Evolutionary conservation across 1,140 invertebrate genomes (phyloP).

Genomic region (Pseudomyrmex concolor): DNA sequence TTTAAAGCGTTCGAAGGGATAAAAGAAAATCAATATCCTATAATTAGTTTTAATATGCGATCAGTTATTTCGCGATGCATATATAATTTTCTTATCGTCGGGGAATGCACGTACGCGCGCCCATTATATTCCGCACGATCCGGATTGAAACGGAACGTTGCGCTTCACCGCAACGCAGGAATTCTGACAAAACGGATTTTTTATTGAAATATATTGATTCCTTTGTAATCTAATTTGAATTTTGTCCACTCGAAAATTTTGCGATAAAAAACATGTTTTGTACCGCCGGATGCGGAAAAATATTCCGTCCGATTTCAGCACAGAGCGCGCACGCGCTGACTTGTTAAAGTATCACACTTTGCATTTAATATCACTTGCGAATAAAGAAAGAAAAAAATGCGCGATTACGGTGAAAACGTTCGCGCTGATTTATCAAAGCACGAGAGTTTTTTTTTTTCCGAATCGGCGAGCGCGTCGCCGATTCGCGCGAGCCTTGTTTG

Average conservation of each 20-base stretch:
- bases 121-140: slow-evolving; percentile 19
- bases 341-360: no score
- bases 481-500: slow-evolving; percentile 24
- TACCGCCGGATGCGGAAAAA: background rate
- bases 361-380: no score
- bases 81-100: slow-evolving; percentile 40
- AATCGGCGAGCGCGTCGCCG: slow-evolving; percentile 19
- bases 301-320: background rate
- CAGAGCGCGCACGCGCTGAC: no score
- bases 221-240: background rate
- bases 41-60: slow-evolving; percentile 45
- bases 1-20: slow-evolving; percentile 28
- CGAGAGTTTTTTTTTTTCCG: slow-evolving; percentile 1
- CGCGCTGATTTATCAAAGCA: slow-evolving; percentile 9
- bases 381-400: background rate
- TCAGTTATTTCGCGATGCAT: slow-evolving; percentile 40
- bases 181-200: background rate
- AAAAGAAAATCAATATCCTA: slow-evolving; percentile 51
- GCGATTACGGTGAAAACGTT: background rate
- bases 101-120: no score
- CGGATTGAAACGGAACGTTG: background rate
- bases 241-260: background rate
- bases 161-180: no score
- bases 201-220: no score
- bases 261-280: background rate